These are phyloP conservation scores for Elysia crispata DNA, from an alignment of 2,888 invertebrate genomes.

Conservation along the genomic window DNA sequence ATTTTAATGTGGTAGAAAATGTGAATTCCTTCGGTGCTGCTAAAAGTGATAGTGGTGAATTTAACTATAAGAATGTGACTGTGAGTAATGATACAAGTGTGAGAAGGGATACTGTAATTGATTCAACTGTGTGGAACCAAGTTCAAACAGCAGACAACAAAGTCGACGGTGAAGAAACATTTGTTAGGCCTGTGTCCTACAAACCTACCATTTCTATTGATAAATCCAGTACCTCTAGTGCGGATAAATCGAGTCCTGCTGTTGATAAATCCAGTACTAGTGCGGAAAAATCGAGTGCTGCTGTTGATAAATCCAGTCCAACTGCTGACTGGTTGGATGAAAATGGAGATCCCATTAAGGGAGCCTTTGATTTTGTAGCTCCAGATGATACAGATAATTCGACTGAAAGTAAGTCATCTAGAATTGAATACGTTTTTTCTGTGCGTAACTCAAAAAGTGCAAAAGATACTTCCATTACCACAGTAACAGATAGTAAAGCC, in stretches of 20 bases:
- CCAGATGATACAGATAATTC: background rate
- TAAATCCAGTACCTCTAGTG: background rate
- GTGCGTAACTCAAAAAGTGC: constrained; percentile 42
- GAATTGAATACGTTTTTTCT: constrained; percentile 47
- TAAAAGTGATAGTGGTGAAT: too few species aligned
- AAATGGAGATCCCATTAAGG: constrained; percentile 48
- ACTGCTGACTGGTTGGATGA: constrained; percentile 46
- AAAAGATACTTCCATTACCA: constrained; percentile 1
- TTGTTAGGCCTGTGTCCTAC: too few species aligned
- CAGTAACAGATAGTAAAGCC: too few species aligned
- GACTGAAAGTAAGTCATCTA: constrained; percentile 5
- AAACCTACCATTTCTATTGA: too few species aligned
- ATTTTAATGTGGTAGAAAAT: too few species aligned
- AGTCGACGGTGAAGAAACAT: too few species aligned
- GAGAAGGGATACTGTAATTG: background rate
- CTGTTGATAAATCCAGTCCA: background rate
- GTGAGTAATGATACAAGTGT: background rate
- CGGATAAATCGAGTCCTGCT: background rate
- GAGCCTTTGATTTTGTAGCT: constrained; percentile 44
- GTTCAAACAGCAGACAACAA: too few species aligned
- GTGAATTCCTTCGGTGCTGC: too few species aligned
- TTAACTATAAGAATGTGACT: background rate
- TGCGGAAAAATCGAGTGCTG: too few species aligned
- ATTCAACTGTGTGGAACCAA: background rate
- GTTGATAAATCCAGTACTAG: background rate